Percentiles rank a stretch among this genome's conserved stretches.
Conservation (phyloP, 2,113 vertebrate species). For the Anser cygnoides region DNA sequence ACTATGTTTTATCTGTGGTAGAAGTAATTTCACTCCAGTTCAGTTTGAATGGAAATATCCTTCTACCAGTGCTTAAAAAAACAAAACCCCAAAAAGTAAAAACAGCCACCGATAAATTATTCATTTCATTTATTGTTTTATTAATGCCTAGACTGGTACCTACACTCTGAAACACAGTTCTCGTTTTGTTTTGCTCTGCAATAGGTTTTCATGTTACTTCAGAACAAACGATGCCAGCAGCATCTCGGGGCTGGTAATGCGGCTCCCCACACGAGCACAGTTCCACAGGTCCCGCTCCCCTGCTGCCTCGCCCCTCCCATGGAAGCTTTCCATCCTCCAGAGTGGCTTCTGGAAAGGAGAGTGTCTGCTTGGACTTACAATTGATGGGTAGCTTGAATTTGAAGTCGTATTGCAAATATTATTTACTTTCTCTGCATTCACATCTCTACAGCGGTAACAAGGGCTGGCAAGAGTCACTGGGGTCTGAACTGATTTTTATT, state of each 20-base stretch:
- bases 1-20: constrained; percentile 51
- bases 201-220: constrained; percentile 38
- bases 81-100: constrained; percentile 56
- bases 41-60: constrained; percentile 47
- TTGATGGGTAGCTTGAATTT: constrained; percentile 21
- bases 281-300: constrained; percentile 13
- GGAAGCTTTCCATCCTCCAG: neutral
- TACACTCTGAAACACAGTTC: constrained; percentile 36
- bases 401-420: constrained; percentile 18
- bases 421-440: constrained; percentile 46
- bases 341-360: neutral
- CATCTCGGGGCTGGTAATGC: neutral
- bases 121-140: constrained; percentile 77
- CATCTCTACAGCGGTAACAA: constrained; percentile 33
- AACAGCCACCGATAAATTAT: constrained; percentile 66
- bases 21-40: constrained; percentile 56
- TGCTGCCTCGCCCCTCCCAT: neutral
- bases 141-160: constrained; percentile 68
- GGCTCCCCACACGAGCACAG: neutral
- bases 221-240: constrained; percentile 30
- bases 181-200: constrained; percentile 34
- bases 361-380: constrained; percentile 8
- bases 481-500: constrained; percentile 68
- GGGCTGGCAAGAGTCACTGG: constrained; percentile 59
- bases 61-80: neutral